Conservation (phyloP, 2,888 invertebrate species). For the Tetragonula carbonaria region DNA sequence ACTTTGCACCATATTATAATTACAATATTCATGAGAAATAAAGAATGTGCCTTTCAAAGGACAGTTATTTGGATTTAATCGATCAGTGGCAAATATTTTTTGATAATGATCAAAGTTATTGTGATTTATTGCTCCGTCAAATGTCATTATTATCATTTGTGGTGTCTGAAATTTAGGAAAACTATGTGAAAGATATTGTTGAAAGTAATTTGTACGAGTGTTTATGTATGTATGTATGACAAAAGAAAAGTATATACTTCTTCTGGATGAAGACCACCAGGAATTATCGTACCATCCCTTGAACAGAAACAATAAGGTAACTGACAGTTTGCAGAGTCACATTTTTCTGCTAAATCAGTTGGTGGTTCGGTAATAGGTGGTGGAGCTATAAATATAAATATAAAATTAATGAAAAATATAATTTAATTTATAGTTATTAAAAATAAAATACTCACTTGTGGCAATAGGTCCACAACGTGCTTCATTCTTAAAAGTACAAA, state of each 20-base stretch:
- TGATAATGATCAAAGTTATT: conserved; percentile 95
- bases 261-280: conserved; percentile 92
- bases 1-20: conserved; percentile 96
- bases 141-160: conserved; percentile 96
- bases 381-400: conserved; percentile 86
- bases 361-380: conserved; percentile 93
- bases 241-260: conserved; percentile 86
- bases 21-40: conserved; percentile 94
- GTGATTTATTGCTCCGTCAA: conserved; percentile 96
- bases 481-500: conserved; percentile 95
- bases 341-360: conserved; percentile 91
- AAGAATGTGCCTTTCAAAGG: conserved; percentile 96
- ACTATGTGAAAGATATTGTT: conserved; percentile 27
- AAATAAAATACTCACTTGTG: conserved; percentile 88
- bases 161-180: conserved; percentile 88
- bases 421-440: background rate
- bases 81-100: conserved; percentile 92
- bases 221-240: background rate
- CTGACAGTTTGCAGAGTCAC: conserved; percentile 90
- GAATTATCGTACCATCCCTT: conserved; percentile 94
- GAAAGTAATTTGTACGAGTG: background rate
- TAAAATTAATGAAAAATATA: background rate
- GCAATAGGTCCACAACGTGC: conserved; percentile 95
- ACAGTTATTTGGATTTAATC: conserved; percentile 95
- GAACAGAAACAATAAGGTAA: conserved; percentile 97